phyloP scores from a whole-genome alignment of 1,140 invertebrate genomes.

The Drosophila arawakana region DNA sequence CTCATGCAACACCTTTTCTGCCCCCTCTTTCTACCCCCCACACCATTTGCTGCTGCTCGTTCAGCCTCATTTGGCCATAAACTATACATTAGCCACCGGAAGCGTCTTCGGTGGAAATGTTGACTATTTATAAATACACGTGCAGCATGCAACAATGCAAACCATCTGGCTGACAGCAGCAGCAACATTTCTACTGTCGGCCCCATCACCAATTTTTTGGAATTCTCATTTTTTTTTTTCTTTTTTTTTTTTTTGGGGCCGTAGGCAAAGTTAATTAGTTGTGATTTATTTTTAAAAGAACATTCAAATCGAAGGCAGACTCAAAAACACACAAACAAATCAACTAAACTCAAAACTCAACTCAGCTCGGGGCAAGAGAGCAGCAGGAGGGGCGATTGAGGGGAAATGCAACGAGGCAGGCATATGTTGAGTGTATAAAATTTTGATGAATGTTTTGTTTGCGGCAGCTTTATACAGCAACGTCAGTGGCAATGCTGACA shows the following conservation, averaged over 20 bases:
- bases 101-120: slow-evolving; percentile 28
- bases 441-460: slow-evolving; percentile 82
- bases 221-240: too few species aligned
- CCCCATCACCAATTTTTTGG: slow-evolving; percentile 27
- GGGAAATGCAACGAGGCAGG: slow-evolving; percentile 52
- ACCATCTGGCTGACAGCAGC: slow-evolving; percentile 37
- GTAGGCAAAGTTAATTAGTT: slow-evolving; percentile 78
- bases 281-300: slow-evolving; percentile 83
- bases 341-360: slow-evolving; percentile 20
- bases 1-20: slow-evolving; percentile 10
- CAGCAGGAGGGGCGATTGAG: neutral
- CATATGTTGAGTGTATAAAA: slow-evolving; percentile 82
- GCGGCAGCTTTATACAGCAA: slow-evolving; percentile 43
- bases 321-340: slow-evolving; percentile 61
- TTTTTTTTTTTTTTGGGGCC: slow-evolving; percentile 36
- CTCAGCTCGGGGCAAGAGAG: slow-evolving; percentile 31
- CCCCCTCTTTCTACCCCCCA: neutral
- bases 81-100: slow-evolving; percentile 50
- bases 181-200: neutral
- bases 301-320: slow-evolving; percentile 71
- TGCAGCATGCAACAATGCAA: slow-evolving; percentile 23
- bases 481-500: slow-evolving; percentile 23
- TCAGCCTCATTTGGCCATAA: slow-evolving; percentile 38
- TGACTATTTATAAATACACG: slow-evolving; percentile 46
- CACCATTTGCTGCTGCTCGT: slow-evolving; percentile 16